Conservation (phyloP, 2,888 invertebrate genomes). For the Ophioninae sp. region DNA sequence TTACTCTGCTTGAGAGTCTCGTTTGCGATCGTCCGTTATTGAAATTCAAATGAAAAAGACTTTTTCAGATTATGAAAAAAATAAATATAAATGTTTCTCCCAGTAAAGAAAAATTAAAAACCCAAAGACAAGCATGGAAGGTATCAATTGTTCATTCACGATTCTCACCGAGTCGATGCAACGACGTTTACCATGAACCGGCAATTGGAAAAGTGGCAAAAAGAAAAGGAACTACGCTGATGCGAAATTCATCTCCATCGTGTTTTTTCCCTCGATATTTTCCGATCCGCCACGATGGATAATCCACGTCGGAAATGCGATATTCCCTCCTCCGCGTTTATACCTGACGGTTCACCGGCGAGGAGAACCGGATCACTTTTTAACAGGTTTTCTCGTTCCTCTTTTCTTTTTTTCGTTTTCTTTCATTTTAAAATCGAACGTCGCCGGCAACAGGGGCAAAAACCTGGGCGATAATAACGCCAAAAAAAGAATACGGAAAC, state of each 20-base stretch:
- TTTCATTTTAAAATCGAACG: not conserved
- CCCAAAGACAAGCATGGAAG: not conserved
- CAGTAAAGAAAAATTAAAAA: not conserved
- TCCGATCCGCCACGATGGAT: not conserved
- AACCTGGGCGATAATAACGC: not conserved
- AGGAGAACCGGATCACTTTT: constrained; percentile 12
- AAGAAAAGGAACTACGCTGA: not conserved
- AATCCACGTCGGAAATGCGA: not conserved
- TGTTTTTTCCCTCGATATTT: not conserved
- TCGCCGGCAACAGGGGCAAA: not conserved
- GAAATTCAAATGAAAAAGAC: not conserved
- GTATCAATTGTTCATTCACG: not conserved
- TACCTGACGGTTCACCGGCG: not conserved
- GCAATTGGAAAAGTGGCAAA: not conserved
- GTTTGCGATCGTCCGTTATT: not conserved
- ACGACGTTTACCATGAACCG: not conserved
- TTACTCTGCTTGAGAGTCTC: not conserved
- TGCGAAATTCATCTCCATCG: not conserved
- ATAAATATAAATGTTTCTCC: not conserved
- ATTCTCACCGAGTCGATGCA: not conserved
- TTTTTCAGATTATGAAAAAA: not conserved
- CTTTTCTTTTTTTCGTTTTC: not conserved
- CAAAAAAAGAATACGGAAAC: no score
- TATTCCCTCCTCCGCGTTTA: not conserved
- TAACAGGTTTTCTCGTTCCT: constrained; percentile 3